Conservation (phyloP, 2,113 vertebrate species). For the Cettia cetti region DNA sequence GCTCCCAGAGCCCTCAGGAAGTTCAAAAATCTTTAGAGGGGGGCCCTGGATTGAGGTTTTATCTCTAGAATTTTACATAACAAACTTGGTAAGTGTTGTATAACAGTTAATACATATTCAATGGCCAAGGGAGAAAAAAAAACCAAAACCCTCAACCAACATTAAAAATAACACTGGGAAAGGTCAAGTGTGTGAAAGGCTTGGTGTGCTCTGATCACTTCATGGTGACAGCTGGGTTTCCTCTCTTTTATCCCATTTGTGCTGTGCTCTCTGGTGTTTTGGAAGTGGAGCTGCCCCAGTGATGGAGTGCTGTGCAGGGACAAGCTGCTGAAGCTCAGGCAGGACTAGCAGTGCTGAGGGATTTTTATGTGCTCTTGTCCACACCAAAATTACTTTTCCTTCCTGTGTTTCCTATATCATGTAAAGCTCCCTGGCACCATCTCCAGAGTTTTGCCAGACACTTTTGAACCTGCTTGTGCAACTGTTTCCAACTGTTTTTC, state of each 20-base stretch:
- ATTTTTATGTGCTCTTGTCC: neutral
- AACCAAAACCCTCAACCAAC: neutral
- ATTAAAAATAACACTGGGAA: conserved; percentile 29
- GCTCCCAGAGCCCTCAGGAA: conserved; percentile 48
- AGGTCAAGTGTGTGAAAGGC: conserved; percentile 44
- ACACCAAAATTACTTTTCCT: neutral
- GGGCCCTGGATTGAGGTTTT: conserved; percentile 41
- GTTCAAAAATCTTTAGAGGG: conserved; percentile 32
- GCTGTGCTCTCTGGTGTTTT: neutral
- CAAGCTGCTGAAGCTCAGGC: neutral
- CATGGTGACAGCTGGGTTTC: neutral
- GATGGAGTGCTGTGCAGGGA: neutral
- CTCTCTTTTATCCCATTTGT: neutral
- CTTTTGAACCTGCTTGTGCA: neutral
- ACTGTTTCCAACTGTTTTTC: neutral
- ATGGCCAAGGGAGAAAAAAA: neutral
- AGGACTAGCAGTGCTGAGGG: neutral
- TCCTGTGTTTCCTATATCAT: neutral
- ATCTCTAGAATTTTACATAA: conserved; percentile 50
- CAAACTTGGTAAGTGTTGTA: conserved; percentile 37
- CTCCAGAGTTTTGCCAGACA: neutral
- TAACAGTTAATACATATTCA: conserved; percentile 69
- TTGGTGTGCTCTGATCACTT: neutral
- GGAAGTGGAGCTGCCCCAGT: neutral
- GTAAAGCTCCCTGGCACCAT: neutral